Evolutionary conservation across 2,113 vertebrate species (phyloP).

Genomic region (Emydura subglobosa): DNA sequence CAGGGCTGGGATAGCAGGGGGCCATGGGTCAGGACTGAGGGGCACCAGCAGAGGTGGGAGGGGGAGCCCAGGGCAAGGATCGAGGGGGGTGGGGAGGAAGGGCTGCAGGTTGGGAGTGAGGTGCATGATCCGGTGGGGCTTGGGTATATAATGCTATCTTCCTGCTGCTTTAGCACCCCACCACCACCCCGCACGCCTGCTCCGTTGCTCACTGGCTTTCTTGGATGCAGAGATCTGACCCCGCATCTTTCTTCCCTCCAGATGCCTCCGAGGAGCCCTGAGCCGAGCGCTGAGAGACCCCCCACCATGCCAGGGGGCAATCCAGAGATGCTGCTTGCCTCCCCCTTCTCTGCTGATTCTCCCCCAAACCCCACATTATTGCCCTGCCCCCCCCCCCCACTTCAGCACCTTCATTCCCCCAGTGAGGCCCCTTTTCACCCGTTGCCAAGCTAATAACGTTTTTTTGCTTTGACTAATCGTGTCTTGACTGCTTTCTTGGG

Average conservation of each 20-base stretch:
- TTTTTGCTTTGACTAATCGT: neutral
- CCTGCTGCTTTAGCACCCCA: neutral
- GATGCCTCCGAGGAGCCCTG: neutral
- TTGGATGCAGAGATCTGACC: neutral
- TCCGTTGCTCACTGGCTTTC: neutral
- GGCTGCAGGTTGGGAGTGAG: too few relatives aligned
- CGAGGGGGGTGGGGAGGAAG: too few relatives aligned
- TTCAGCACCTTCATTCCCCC: neutral
- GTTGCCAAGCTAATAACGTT: neutral
- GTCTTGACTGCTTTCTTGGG: neutral
- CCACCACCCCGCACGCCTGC: neutral
- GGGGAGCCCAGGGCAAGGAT: neutral
- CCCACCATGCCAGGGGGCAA: neutral
- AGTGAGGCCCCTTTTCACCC: neutral
- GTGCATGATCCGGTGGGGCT: neutral
- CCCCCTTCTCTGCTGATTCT: neutral
- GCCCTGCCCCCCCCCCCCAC: neutral
- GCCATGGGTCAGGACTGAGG: fast-evolving
- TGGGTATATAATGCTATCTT: neutral
- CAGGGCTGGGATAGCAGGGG: too few relatives aligned
- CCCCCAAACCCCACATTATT: neutral
- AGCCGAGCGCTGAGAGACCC: neutral
- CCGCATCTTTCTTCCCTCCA: neutral
- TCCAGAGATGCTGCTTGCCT: neutral
- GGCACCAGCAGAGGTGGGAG: neutral